Base-by-base conservation (phyloP, 2,888 invertebrate genomes). In the Apodemia duryi region DNA sequence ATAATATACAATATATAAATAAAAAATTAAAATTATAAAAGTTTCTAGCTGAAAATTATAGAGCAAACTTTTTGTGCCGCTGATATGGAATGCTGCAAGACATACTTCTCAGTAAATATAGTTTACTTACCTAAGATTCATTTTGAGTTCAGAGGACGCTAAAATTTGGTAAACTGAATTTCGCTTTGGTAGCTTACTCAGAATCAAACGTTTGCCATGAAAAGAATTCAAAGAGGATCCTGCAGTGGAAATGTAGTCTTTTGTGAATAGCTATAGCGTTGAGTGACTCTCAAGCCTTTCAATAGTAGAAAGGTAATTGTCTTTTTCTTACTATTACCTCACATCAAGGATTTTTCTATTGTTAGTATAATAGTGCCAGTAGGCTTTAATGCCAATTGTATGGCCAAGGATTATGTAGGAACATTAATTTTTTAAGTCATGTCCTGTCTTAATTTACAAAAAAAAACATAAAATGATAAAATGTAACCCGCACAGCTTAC, bases 151-250 rank as follows among this genome's bases (percentile, higher is more conserved):
- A 4, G 29, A 29, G 54, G 11, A 54, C 54, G 32, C 29, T 29
- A 5, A 29, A 54, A 54, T 54, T 54, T 54, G 32, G 54, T 54
- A 3, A 46, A 32, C 54, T 29, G 11, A 32, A 54, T 32, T 54
- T 32, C 11, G 54, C 54, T 54, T 54, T 29, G 1, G 32, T 54
- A 29, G 29, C 32, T 54, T 54, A 29, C 32, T 54, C 4, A 13
- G 54, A 54, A 54, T 54, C 54, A 54, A 54, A 29, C 29, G 54
- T 11, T 54, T 46, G 13, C 46, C 13, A 4, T 54, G 29, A 54
- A 54, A 54, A 54, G 54, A 54, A 54, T 32, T 54, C 54, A 32
- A 54, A 54, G 10, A 29, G 29, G 54, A 57, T 57, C 57, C 32
- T 57, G 29, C 13, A 10, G 32, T 32, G 57, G 32, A 57, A 57